Percentiles rank a stretch among this genome's conserved stretches.
Evolutionary conservation across 2,113 vertebrate species (phyloP).

Genomic region (Rhadina sibilatrix): DNA sequence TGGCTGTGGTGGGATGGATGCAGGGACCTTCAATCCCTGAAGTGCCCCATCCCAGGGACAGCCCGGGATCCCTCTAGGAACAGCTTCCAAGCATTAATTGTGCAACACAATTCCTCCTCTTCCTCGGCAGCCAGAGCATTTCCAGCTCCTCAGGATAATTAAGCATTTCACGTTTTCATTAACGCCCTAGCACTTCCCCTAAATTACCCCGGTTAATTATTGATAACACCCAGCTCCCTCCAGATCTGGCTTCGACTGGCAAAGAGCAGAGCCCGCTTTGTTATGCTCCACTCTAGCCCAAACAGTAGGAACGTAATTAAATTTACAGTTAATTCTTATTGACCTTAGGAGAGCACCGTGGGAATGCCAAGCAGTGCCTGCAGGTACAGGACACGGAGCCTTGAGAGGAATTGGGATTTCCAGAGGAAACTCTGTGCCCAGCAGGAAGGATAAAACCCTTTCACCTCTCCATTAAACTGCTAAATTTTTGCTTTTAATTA

Average conservation of each 20-base stretch:
- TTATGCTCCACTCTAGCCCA: not conserved
- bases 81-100: rapidly evolving
- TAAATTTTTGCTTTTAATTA: not conserved
- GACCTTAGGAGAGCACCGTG: not conserved
- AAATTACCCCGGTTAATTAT: slow-evolving; percentile 59
- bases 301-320: slow-evolving; percentile 26
- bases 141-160: not conserved
- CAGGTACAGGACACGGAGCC: not conserved
- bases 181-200: slow-evolving; percentile 24
- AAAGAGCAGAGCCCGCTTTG: not conserved
- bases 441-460: not conserved
- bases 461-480: not conserved
- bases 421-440: not conserved
- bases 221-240: slow-evolving; percentile 18
- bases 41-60: not conserved
- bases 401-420: not conserved
- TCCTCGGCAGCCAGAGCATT: not conserved
- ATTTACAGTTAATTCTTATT: slow-evolving; percentile 20
- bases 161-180: slow-evolving; percentile 21
- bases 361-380: not conserved
- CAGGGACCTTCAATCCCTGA: not conserved
- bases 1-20: not conserved
- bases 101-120: not conserved
- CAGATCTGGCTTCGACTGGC: not conserved
- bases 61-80: rapidly evolving